Conservation (phyloP, 2,113 vertebrate species). For the Bostrychus sinensis region DNA sequence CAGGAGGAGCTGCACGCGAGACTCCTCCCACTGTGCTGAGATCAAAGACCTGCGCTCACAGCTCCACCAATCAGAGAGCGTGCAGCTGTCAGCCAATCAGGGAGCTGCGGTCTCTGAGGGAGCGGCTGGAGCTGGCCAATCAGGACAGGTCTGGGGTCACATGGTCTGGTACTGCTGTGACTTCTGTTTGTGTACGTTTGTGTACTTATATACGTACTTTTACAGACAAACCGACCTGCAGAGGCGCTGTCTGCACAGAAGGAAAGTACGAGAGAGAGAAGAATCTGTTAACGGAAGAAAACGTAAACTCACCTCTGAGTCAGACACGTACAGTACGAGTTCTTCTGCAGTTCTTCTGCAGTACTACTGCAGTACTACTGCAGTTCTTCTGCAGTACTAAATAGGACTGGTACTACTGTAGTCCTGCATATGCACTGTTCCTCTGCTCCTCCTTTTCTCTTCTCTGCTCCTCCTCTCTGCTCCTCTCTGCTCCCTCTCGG, state of each 20-base stretch:
- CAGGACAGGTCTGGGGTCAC: constrained; percentile 86
- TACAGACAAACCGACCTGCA: constrained; percentile 89
- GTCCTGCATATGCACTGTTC: no score
- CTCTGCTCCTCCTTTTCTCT: no score
- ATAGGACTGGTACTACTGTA: no score
- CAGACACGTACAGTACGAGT: constrained; percentile 82
- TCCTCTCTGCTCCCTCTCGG: no score
- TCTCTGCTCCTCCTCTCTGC: no score
- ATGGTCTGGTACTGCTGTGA: background rate
- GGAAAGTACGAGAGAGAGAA: constrained; percentile 91
- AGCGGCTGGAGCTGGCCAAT: constrained; percentile 90
- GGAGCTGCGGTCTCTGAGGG: constrained; percentile 88
- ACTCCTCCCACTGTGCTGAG: constrained; percentile 88
- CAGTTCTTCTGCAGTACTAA: no score
- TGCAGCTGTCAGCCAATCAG: constrained; percentile 88
- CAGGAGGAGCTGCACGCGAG: constrained; percentile 93
- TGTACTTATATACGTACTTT: no score
- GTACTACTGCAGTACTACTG: no score
- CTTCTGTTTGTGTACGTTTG: background rate
- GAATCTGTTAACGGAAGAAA: constrained; percentile 87
- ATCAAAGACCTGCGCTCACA: constrained; percentile 91
- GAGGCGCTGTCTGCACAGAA: constrained; percentile 85
- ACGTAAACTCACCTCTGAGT: constrained; percentile 88
- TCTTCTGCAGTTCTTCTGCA: background rate
- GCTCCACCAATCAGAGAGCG: constrained; percentile 91